Evolutionary conservation across 2,888 invertebrate genomes (phyloP), one percentile per base, ranked within the genome.

Genomic region (Abrostola triplasia): DNA sequence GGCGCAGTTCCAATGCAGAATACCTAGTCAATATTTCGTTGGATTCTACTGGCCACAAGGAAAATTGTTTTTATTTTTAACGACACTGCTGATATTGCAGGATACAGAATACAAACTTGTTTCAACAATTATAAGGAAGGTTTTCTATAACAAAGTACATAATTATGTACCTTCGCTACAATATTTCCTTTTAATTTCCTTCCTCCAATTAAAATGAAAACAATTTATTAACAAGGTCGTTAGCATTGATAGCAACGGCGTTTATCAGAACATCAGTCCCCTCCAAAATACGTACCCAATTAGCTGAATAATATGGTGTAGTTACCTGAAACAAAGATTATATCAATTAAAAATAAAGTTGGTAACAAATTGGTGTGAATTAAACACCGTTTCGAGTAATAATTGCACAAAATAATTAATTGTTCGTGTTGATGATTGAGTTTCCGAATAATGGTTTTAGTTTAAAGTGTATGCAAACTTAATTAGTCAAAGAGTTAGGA

Each of bases 241-340:
- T 5, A 13, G 13, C 9, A 24, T 24, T 24, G 24, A 24, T 24
- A 24, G 24, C 24, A 24, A 24, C 24, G 24, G 24, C 24, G 24
- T 24, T 24, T 24, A 24, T 24, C 24, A 47, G 66, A 51, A 10
- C 10, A 24, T n/a, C 9, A 6, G 24, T 56, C 10, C 37, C 49
- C 59, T 24, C 36, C 58, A 56, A 35, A 35, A 59, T 70, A 73
- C 77, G 36, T 59, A 77, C 76, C 70, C 59, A 63, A 74, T 59
- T 68, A 72, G 52, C 50, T 54, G 12, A 49, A 52, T 50, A 57
- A 67, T 37, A 49, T 55, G 55, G 65, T 64, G 41, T 52, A 50
- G 56, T 67, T 78, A 78, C 77, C 77, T 78, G 79, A 6, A 78
- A 78, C 69, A 70, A 66, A 67, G 35, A 76, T 59, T 62, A 58